Evolutionary conservation across 2,888 invertebrate genomes (phyloP).

Genomic region (Galeruca laticollis): DNA sequence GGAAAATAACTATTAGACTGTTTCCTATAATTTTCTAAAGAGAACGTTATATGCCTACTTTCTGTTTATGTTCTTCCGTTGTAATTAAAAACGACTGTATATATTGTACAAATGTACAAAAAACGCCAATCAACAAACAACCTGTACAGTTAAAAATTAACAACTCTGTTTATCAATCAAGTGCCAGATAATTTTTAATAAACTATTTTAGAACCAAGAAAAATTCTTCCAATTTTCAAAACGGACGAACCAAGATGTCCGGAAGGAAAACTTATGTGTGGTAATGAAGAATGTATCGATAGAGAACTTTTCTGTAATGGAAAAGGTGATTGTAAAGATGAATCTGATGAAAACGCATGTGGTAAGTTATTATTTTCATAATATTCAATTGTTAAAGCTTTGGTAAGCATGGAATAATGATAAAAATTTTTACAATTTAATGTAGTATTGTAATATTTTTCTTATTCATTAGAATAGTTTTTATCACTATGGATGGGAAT

Average conservation of each 20-base stretch:
- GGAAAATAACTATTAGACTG: slow-evolving; percentile 5
- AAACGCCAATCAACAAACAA: slow-evolving; percentile 55
- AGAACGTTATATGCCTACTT: slow-evolving; percentile 48
- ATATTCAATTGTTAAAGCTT: slow-evolving; percentile 25
- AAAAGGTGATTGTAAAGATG: slow-evolving; percentile 92
- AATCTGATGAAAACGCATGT: slow-evolving; percentile 95
- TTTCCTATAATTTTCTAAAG: slow-evolving; percentile 25
- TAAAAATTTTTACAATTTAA: too few relatives aligned
- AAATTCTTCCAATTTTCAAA: slow-evolving; percentile 88
- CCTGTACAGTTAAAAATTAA: slow-evolving; percentile 50
- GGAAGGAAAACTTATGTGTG: slow-evolving; percentile 90
- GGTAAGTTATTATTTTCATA: slow-evolving; percentile 73
- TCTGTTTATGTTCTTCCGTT: slow-evolving; percentile 43
- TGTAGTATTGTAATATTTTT: too few relatives aligned
- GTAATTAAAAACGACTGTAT: slow-evolving; percentile 46
- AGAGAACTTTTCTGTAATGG: slow-evolving; percentile 94
- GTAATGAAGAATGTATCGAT: slow-evolving; percentile 92
- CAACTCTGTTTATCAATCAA: slow-evolving; percentile 3
- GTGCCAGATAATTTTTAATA: slow-evolving; percentile 13
- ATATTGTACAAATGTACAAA: slow-evolving; percentile 45
- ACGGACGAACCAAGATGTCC: slow-evolving; percentile 95
- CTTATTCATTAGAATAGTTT: too few relatives aligned
- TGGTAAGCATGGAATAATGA: too few relatives aligned
- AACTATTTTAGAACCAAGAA: slow-evolving; percentile 83
- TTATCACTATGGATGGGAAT: too few relatives aligned